Base-by-base conservation (phyloP, 2,888 invertebrate genomes). In the Carpatolechia fugitivella region DNA sequence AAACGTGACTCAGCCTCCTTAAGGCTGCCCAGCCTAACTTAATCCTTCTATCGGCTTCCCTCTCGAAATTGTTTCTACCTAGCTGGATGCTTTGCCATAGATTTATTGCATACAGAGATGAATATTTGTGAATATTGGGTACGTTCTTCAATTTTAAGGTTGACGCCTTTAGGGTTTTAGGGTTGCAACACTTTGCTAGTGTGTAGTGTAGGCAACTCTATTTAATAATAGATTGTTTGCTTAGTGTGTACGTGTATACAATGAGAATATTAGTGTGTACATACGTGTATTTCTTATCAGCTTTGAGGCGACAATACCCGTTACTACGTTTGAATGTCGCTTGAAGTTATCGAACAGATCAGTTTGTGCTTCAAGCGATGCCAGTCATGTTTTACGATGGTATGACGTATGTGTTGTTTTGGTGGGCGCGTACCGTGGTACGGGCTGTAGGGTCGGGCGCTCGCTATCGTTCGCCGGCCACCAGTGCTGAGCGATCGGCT, bases 391-490 rank as follows among this genome's bases (percentile, higher is more conserved):
- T 49, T 57, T 58, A 64, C 70, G 74, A 71, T 70, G 65, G 52
- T 56, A 60, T 65, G 64, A 64, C 72, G 74, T 67, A 29, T 63
- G 56, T 60, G 59, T 63, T 57, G 67, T 66, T 64, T 72, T 75
- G 80, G 63, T 63, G 64, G 57, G 63, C 62, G 66, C 62, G 66
- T 78, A 52, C 72, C 80, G 76, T 82, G 79, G 88, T 88, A 84
- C 69, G 69, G 74, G 85, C 64, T 67, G 65, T 76, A 80, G 86
- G 86, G 85, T 85, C 85, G 86, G 76, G 72, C 76, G 72, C 29
- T 75, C 77, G 82, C 86, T 89, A 89, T 88, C 89, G 86, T 87
- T 80, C 87, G 86, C 76, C 83, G 80, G 78, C 74, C 80, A 78
- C 78, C 85, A 88, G 87, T 88, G 79, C 79, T 76, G 82, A 76